Percentiles rank a stretch among this genome's conserved stretches.
phyloP scores from a whole-genome alignment of 2,888 invertebrate genomes.

The Zelleria hepariella region DNA sequence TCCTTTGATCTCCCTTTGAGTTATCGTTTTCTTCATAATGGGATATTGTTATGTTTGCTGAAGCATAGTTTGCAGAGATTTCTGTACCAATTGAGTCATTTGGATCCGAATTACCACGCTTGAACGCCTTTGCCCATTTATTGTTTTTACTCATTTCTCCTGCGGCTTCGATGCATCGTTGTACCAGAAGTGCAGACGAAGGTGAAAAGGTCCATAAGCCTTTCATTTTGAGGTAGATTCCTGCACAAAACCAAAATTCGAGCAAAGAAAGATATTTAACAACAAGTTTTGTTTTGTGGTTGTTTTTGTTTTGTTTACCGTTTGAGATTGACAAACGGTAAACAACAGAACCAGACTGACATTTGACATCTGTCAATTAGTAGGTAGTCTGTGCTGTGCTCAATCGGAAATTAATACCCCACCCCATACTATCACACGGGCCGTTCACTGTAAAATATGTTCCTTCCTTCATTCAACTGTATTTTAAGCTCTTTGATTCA shows the following conservation, averaged over 20 bases:
- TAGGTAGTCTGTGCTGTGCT: too few relatives aligned
- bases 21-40: slow-evolving; percentile 9
- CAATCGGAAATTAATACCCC: too few relatives aligned
- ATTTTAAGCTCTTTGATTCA: too few relatives aligned
- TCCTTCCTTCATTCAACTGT: too few relatives aligned
- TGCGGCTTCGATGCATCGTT: slow-evolving; percentile 25
- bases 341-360: too few relatives aligned
- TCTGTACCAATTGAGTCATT: not conserved
- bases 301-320: too few relatives aligned
- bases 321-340: too few relatives aligned
- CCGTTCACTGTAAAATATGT: too few relatives aligned
- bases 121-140: slow-evolving; percentile 31
- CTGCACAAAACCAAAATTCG: not conserved
- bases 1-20: not conserved
- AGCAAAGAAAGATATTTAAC: not conserved
- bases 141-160: slow-evolving; percentile 21
- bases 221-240: slow-evolving; percentile 21
- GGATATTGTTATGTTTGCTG: slow-evolving; percentile 5
- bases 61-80: not conserved
- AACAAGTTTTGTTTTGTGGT: too few relatives aligned
- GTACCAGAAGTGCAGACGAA: slow-evolving; percentile 21
- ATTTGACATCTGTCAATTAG: too few relatives aligned
- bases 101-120: slow-evolving; percentile 10
- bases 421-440: too few relatives aligned
- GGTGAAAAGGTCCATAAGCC: slow-evolving; percentile 34